A percentile compares a stretch with the other conserved stretches of the same genome.
Evolutionary conservation across 2,888 invertebrate genomes (phyloP).

Genomic region (Melinaea marsaeus): DNA sequence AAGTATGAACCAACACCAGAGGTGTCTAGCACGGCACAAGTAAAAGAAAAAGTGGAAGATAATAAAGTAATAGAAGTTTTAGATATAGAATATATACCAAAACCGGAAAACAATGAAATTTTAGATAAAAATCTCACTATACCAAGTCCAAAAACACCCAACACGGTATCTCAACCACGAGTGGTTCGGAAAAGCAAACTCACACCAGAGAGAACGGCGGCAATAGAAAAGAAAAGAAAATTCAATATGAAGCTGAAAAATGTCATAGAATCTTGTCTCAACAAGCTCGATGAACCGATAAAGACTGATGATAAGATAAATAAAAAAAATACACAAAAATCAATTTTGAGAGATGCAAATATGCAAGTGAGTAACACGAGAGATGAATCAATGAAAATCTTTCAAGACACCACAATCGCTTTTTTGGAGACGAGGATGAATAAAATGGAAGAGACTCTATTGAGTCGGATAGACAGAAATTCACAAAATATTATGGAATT

Average conservation of each 20-base stretch:
- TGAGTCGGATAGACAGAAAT: constrained; percentile 63
- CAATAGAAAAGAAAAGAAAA: constrained; percentile 61
- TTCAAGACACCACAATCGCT: constrained; percentile 46
- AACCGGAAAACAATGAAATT: constrained; percentile 3
- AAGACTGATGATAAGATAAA: constrained; percentile 12
- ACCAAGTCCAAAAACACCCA: constrained; percentile 5
- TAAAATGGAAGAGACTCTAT: constrained; percentile 57
- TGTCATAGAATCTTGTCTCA: constrained; percentile 57
- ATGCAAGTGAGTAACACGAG: constrained; percentile 26
- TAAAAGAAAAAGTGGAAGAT: constrained; percentile 8
- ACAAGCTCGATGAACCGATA: constrained; percentile 37
- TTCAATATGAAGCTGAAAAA: constrained; percentile 68
- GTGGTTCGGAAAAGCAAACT: constrained; percentile 43
- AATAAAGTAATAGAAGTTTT: constrained; percentile 22
- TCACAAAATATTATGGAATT: constrained; percentile 54
- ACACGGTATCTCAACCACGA: constrained; percentile 10
- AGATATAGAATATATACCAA: constrained; percentile 19
- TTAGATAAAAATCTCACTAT: background rate
- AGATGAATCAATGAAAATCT: constrained; percentile 35
- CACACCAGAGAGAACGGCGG: constrained; percentile 57
- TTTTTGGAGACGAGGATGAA: constrained; percentile 57
- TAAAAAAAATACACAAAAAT: constrained; percentile 10
- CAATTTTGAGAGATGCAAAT: constrained; percentile 14
- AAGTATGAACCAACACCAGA: constrained; percentile 13
- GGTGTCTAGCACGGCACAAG: constrained; percentile 4